Conservation (phyloP, 2,888 invertebrate genomes). For the Athetis lepigone region DNA sequence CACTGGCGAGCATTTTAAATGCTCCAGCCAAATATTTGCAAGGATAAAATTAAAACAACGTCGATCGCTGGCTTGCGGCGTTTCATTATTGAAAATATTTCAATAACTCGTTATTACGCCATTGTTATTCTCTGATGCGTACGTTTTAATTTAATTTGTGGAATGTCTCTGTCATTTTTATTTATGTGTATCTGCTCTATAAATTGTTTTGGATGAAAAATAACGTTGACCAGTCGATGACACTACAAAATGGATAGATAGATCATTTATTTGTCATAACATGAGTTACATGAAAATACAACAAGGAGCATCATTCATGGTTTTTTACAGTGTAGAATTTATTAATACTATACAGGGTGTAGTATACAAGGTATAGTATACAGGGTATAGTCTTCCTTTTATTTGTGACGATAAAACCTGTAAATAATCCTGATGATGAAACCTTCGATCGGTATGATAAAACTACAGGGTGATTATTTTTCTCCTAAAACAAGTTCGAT, state of each 20-base stretch:
- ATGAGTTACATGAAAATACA: too few species aligned
- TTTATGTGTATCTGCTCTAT: conserved; percentile 3
- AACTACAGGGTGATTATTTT: too few species aligned
- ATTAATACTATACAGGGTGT: too few species aligned
- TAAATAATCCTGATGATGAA: too few species aligned
- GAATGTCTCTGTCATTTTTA: conserved; percentile 24
- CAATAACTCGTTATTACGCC: conserved; percentile 60
- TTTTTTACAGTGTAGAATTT: too few species aligned
- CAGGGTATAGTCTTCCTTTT: too few species aligned
- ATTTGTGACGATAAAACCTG: too few species aligned
- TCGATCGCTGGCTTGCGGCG: conserved; percentile 25
- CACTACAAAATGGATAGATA: background rate
- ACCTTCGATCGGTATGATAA: too few species aligned
- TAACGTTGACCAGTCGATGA: background rate
- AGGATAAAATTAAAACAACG: conserved; percentile 69
- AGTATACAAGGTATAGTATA: too few species aligned
- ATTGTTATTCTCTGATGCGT: conserved; percentile 41
- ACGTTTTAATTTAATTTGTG: conserved; percentile 44
- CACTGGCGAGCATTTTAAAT: conserved; percentile 66
- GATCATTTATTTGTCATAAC: too few species aligned
- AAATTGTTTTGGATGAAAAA: background rate
- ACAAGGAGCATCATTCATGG: too few species aligned
- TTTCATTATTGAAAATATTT: conserved; percentile 66
- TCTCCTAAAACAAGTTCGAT: too few species aligned
- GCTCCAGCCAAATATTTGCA: conserved; percentile 72